These are phyloP conservation scores for Luidia sarsii DNA, from an alignment of 53 echinoderm and acorn worm species.

Conservation along the genomic window DNA sequence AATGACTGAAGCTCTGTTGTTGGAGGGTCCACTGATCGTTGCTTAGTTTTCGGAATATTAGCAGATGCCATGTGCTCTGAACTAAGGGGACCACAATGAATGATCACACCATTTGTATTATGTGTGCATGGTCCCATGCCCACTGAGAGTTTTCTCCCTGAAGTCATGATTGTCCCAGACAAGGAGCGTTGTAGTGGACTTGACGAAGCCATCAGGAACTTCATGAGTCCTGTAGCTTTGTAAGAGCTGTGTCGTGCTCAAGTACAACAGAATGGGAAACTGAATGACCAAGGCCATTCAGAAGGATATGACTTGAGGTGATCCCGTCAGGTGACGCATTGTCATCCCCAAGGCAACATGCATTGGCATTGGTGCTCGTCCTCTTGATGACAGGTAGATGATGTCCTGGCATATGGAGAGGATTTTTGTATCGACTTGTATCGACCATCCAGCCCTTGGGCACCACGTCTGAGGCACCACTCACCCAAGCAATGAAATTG, in stretches of 20 bases:
- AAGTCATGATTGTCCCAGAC: conserved; percentile 45
- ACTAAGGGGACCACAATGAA: background rate
- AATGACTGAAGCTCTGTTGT: too few species aligned
- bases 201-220: background rate
- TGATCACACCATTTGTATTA: conserved; percentile 30
- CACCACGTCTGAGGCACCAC: too few species aligned
- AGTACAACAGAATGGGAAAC: background rate
- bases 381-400: conserved; percentile 1
- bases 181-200: conserved; percentile 10
- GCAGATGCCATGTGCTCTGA: background rate
- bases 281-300: conserved; percentile 49
- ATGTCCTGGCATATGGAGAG: too few species aligned
- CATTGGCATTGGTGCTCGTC: conserved; percentile 18
- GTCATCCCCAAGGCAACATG: conserved; percentile 9
- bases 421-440: too few species aligned
- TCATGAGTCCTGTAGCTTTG: background rate
- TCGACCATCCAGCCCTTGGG: too few species aligned
- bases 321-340: conserved; percentile 48
- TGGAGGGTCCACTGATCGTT: background rate
- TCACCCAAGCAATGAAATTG: too few species aligned
- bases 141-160: conserved; percentile 7
- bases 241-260: conserved; percentile 16
- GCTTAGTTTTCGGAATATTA: background rate
- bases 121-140: conserved; percentile 23
- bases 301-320: conserved; percentile 24